Percentiles rank a stretch among this genome's conserved stretches.
Conservation (phyloP, 2,797 vertebrate genomes). For the Hybognathus amarus region DNA sequence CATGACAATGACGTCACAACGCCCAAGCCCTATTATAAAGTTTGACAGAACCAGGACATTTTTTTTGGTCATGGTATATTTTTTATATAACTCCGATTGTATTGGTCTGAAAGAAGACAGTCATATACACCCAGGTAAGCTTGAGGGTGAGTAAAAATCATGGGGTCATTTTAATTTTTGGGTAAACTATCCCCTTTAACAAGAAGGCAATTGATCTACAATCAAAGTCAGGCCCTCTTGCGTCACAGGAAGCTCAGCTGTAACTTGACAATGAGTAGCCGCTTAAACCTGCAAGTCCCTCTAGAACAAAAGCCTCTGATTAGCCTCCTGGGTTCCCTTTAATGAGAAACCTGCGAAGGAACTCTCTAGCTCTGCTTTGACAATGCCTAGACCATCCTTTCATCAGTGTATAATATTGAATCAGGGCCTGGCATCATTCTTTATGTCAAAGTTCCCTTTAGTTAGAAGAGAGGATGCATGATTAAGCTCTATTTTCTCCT, state of each 20-base stretch:
- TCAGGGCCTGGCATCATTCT: constrained; percentile 34
- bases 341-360: constrained; percentile 55
- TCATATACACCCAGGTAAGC: no score
- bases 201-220: constrained; percentile 56
- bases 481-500: constrained; percentile 51
- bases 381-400: constrained; percentile 39
- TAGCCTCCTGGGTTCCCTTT: constrained; percentile 55
- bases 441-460: constrained; percentile 38
- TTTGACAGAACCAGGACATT: no score
- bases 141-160: no score
- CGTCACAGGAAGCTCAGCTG: constrained; percentile 38
- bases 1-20: no score
- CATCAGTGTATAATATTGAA: constrained; percentile 34
- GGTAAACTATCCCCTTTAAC: constrained; percentile 3
- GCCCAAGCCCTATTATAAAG: no score
- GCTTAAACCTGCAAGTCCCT: constrained; percentile 57
- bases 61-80: no score
- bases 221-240: constrained; percentile 53
- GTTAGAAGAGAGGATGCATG: constrained; percentile 33
- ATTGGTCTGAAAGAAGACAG: no score
- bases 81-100: no score
- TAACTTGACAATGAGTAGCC: constrained; percentile 53
- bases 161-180: no score
- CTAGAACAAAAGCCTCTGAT: constrained; percentile 60
- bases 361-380: constrained; percentile 18